Conservation (phyloP, 2,797 vertebrate genomes). For the Salarias fasciatus region DNA sequence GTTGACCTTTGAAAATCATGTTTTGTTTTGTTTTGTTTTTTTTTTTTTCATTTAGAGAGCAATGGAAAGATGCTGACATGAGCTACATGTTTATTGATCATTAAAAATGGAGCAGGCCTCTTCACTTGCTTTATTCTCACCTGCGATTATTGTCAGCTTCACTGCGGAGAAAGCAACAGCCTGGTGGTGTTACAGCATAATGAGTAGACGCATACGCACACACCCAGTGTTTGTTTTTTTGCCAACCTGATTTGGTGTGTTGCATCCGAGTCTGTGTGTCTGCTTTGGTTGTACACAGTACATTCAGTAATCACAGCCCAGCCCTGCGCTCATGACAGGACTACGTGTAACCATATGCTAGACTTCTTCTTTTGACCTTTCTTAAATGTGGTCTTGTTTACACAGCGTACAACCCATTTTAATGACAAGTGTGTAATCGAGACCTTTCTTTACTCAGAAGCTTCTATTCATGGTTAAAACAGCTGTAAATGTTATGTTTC, state of each 20-base stretch:
- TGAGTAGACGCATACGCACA: slow-evolving; percentile 26
- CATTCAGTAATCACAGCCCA: slow-evolving; percentile 47
- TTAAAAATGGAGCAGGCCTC: slow-evolving; percentile 57
- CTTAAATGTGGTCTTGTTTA: slow-evolving; percentile 34
- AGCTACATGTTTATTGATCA: slow-evolving; percentile 43
- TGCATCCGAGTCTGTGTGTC: slow-evolving; percentile 7
- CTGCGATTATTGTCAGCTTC: slow-evolving; percentile 62
- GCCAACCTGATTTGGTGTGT: background rate
- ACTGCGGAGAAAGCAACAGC: slow-evolving; percentile 52
- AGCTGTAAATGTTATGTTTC: slow-evolving; percentile 12
- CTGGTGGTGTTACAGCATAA: slow-evolving; percentile 42
- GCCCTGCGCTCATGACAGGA: slow-evolving; percentile 49
- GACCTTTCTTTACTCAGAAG: slow-evolving; percentile 9
- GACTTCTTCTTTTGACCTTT: slow-evolving; percentile 24
- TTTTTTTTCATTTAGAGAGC: slow-evolving; percentile 25
- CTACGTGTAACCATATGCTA: slow-evolving; percentile 41
- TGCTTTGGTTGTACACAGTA: slow-evolving; percentile 2
- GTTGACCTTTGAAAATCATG: slow-evolving; percentile 41
- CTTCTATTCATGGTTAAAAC: slow-evolving; percentile 9
- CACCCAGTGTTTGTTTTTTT: background rate
- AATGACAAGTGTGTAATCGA: slow-evolving; percentile 25
- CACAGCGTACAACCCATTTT: slow-evolving; percentile 11
- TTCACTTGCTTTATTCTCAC: slow-evolving; percentile 69
- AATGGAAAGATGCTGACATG: slow-evolving; percentile 57
- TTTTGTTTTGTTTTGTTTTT: too few relatives aligned